phyloP scores from a whole-genome alignment of 2,888 invertebrate genomes.

The Rhyacophila evoluta region DNA sequence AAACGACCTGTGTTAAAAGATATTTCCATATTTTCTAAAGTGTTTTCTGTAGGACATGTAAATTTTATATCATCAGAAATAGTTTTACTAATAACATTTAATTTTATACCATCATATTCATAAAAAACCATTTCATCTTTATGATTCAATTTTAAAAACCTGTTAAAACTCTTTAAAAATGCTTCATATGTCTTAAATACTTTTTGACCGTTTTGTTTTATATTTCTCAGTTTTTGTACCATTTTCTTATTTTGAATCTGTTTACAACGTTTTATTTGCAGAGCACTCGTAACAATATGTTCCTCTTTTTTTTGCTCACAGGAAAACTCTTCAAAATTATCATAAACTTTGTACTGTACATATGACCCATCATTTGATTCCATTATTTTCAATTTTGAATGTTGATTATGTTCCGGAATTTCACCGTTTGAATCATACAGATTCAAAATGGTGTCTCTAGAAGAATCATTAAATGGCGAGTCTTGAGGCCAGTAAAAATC shows the following conservation, averaged over 20 bases:
- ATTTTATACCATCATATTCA: conserved; percentile 11
- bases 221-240: no score
- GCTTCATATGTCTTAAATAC: conserved; percentile 26
- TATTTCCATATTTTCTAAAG: background rate
- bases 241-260: background rate
- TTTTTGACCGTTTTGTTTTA: background rate
- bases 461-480: background rate
- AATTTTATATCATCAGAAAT: background rate
- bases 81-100: background rate
- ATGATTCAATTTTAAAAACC: conserved; percentile 18
- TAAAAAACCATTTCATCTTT: background rate
- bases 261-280: background rate
- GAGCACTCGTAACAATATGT: background rate
- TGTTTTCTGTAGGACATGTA: background rate
- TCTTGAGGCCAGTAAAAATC: background rate
- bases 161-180: conserved; percentile 20
- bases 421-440: background rate
- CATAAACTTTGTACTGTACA: conserved; percentile 21
- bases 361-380: conserved; percentile 20
- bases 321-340: background rate
- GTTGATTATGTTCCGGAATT: background rate
- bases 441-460: background rate
- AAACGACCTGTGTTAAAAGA: no score
- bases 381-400: conserved; percentile 5
- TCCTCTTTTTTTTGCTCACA: background rate